Evolutionary conservation across 2,888 invertebrate genomes (phyloP), one percentile per base, ranked within the genome.

Genomic region (Gibbula magus): DNA sequence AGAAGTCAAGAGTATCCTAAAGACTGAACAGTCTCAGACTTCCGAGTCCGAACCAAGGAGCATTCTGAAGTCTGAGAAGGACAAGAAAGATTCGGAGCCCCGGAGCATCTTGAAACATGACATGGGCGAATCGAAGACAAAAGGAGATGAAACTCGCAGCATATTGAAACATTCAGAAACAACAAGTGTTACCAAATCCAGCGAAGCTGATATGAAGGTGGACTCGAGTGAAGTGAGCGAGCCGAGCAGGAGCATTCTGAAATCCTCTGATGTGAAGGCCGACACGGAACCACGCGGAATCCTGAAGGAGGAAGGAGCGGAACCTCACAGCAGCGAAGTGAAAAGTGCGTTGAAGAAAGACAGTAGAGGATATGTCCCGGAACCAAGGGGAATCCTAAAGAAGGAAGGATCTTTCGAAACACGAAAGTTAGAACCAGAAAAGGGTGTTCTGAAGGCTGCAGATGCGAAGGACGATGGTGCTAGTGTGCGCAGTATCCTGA

Each of bases 381-480:
- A 87, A 79, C 83, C 86, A 22, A 83, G 81, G 82, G 83, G 87
- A 56, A 88, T 88, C 78, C 81, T 88, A 16, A 88, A 89, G 77
- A 88, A 86, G 77, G 88, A 88, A 52, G 83, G 87, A 61, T 87
- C 86, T 81, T 87, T 87, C 81, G 88, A 89, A 53, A 79, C 80
- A 29, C 80, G 81, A 35, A 86, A 83, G 54, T 39, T 78, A 35
- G 86, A 88, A 67, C 78, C 84, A 0, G 87, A 87, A 45, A 82
- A 79, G 66, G 81, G 83, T 79, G 84, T 77, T 45, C n/a, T 39
- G 5, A 75, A 70, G 16, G 35, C 29, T n/a, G 35, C 66, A 45
- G 66, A 80, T 10, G 52, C 16, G 29, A 61, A 54, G 39, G 61
- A 20, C 35, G 78, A 77, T 13, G 67, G 22, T 22, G 32, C n/a